Evolutionary conservation across 2,888 invertebrate genomes (phyloP).

Genomic region (Cryptophagus acutangulus): DNA sequence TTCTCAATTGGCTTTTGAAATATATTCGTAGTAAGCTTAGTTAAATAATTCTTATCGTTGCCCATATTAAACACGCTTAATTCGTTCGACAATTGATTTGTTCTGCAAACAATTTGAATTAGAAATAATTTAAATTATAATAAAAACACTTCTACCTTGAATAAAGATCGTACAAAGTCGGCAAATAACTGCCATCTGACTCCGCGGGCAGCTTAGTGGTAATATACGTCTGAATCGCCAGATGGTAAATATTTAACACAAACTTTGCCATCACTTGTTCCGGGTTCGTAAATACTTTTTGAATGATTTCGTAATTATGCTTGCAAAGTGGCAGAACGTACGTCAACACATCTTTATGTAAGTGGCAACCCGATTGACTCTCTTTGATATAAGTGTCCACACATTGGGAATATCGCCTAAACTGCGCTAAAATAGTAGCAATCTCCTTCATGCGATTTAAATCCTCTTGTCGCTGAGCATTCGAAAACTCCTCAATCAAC

Average conservation of each 20-base stretch:
- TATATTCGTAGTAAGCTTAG: slow-evolving; percentile 73
- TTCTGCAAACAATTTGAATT: slow-evolving; percentile 50
- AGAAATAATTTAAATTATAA: slow-evolving; percentile 2
- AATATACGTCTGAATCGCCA: slow-evolving; percentile 82
- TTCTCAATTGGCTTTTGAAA: slow-evolving; percentile 75
- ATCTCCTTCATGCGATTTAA: slow-evolving; percentile 87
- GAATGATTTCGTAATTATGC: slow-evolving; percentile 76
- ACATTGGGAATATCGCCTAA: slow-evolving; percentile 94
- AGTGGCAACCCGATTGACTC: slow-evolving; percentile 84
- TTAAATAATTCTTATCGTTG: slow-evolving; percentile 71
- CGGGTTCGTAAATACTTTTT: slow-evolving; percentile 89
- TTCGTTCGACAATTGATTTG: slow-evolving; percentile 68
- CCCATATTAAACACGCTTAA: slow-evolving; percentile 72
- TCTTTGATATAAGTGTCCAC: slow-evolving; percentile 96
- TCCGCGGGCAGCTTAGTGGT: slow-evolving; percentile 75
- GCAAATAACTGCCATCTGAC: slow-evolving; percentile 79
- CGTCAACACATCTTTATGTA: slow-evolving; percentile 84
- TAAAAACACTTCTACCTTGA: slow-evolving; percentile 60
- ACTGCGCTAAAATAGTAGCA: slow-evolving; percentile 86
- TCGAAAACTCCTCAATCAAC: slow-evolving; percentile 91
- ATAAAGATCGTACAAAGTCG: slow-evolving; percentile 83
- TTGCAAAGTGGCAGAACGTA: slow-evolving; percentile 86
- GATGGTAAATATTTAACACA: slow-evolving; percentile 90
- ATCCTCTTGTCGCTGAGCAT: slow-evolving; percentile 81
- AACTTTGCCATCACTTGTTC: slow-evolving; percentile 98